Conservation (phyloP, 2,888 invertebrate species). For the Lordiphosa fenestrarum region DNA sequence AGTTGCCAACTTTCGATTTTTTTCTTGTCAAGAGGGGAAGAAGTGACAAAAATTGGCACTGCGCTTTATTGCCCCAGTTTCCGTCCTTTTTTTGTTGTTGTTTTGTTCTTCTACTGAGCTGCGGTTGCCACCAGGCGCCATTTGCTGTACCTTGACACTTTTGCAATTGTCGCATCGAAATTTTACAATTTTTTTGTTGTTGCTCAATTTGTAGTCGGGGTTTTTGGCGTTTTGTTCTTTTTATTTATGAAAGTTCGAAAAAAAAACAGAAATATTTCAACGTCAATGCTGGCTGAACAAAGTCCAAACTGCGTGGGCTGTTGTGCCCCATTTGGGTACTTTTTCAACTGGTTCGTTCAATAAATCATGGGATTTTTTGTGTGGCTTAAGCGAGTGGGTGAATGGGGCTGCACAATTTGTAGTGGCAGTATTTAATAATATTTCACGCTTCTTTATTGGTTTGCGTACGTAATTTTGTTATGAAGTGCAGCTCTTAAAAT, state of each 20-base stretch:
- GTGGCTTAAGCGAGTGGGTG: constrained; percentile 11
- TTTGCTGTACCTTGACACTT: constrained; percentile 43
- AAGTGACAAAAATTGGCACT: constrained; percentile 33
- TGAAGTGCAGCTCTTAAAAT: too few relatives aligned
- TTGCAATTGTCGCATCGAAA: constrained; percentile 46
- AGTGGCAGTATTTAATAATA: constrained; percentile 34
- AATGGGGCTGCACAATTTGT: constrained; percentile 3
- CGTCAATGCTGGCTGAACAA: constrained; percentile 10
- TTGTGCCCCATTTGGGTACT: constrained; percentile 14
- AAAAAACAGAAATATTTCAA: constrained; percentile 1
- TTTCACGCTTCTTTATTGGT: constrained; percentile 5
- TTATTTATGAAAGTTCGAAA: constrained; percentile 12
- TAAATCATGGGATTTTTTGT: constrained; percentile 31
- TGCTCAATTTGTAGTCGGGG: constrained; percentile 39
- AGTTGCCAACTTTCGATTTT: constrained; percentile 41
- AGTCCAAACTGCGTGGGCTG: constrained; percentile 29
- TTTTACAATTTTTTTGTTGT: constrained; percentile 25
- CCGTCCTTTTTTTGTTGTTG: background rate
- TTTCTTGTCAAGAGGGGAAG: constrained; percentile 10
- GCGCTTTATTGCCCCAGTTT: constrained; percentile 39
- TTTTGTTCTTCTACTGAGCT: background rate
- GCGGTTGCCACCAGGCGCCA: constrained; percentile 32
- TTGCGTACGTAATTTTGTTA: too few relatives aligned
- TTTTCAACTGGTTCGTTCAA: constrained; percentile 30
- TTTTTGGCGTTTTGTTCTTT: constrained; percentile 15